A percentile compares a stretch with the other conserved stretches of the same genome.
Evolutionary conservation across 2,888 invertebrate genomes (phyloP).

Genomic region (Flexamia atlantica): DNA sequence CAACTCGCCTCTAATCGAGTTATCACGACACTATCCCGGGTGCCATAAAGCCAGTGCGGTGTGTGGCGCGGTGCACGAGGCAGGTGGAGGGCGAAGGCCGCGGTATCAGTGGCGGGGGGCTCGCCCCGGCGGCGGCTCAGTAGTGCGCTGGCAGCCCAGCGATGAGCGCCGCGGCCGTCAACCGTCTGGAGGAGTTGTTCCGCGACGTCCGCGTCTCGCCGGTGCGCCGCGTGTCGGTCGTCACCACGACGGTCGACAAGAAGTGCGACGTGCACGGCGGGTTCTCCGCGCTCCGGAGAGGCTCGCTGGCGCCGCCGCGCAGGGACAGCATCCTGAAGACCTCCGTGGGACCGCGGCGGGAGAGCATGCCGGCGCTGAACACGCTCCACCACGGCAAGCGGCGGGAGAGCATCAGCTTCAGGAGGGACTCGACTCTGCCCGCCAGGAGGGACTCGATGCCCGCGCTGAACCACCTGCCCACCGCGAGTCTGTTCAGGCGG

Average conservation of each 20-base stretch:
- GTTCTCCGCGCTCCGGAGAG: slow-evolving; percentile 77
- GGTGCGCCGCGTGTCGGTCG: slow-evolving; percentile 75
- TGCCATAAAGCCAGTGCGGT: too few species aligned
- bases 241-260: slow-evolving; percentile 77
- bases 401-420: slow-evolving; percentile 55
- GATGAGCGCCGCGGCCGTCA: slow-evolving; percentile 79
- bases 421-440: slow-evolving; percentile 70
- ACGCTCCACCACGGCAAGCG: slow-evolving; percentile 29
- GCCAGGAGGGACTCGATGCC: slow-evolving; percentile 72
- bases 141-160: slow-evolving; percentile 2
- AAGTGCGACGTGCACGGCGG: slow-evolving; percentile 84
- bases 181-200: slow-evolving; percentile 85
- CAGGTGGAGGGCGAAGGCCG: slow-evolving; percentile 15
- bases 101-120: slow-evolving; percentile 36
- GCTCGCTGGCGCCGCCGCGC: slow-evolving; percentile 77
- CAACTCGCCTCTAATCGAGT: too few species aligned
- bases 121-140: not conserved
- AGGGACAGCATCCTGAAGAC: slow-evolving; percentile 73
- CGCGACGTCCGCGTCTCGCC: slow-evolving; percentile 80
- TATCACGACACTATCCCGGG: too few species aligned
- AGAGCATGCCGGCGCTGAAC: slow-evolving; percentile 73
- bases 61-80: too few species aligned
- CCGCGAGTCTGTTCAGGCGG: slow-evolving; percentile 76
- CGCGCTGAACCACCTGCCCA: slow-evolving; percentile 68
- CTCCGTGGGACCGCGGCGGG: slow-evolving; percentile 74